A percentile compares a stretch with the other conserved stretches of the same genome.
Conservation (phyloP, 1,140 invertebrate genomes). For the Leptestheria dahalacensis region DNA sequence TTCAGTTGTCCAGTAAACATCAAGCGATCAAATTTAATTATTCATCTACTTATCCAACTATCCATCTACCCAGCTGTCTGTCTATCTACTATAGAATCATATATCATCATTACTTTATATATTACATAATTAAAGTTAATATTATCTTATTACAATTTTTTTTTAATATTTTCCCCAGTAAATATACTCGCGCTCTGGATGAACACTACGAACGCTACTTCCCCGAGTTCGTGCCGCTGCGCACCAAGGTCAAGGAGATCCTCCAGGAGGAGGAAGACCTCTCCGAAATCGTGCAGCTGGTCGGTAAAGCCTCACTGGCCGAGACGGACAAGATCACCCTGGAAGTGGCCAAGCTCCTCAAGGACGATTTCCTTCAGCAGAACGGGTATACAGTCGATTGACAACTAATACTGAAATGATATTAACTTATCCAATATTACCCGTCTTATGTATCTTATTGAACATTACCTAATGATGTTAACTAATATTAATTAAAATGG, state of each 20-base stretch:
- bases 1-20: no score
- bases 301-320: constrained; percentile 96
- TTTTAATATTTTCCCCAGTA: constrained; percentile 51
- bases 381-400: constrained; percentile 53
- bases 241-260: constrained; percentile 90
- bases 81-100: no score
- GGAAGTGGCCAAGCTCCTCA: constrained; percentile 94
- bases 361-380: constrained; percentile 99
- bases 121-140: no score
- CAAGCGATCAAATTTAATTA: no score
- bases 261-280: constrained; percentile 98
- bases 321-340: constrained; percentile 99
- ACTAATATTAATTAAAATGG: no score
- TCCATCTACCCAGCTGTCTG: no score
- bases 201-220: constrained; percentile 99
- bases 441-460: no score
- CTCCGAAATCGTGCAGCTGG: constrained; percentile 98
- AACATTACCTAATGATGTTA: no score
- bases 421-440: constrained; percentile 8
- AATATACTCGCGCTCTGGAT: constrained; percentile 94
- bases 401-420: not conserved
- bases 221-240: constrained; percentile 90
- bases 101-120: no score
- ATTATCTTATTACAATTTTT: not conserved
- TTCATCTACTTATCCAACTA: no score